Evolutionary conservation across 2,888 invertebrate species (phyloP), one percentile per base, ranked within the genome.

Genomic region (Trypoxylon attenuatum): DNA sequence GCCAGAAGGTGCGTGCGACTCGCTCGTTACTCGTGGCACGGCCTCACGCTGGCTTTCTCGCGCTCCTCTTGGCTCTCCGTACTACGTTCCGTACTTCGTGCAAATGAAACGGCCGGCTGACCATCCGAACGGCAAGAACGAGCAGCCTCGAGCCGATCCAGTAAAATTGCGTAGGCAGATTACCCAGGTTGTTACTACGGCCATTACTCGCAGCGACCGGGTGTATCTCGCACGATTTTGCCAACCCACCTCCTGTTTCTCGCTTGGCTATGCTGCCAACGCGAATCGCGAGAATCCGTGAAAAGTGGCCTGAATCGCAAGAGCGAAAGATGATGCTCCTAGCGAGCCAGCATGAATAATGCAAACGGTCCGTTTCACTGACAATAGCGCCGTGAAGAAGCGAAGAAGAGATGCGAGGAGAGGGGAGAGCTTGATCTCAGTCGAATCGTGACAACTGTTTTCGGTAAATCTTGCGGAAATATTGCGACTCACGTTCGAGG

Each of bases 21-120:
- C 73, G 80, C 76, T 85, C 80, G 83, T 85, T 84, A 84, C 79
- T n/a, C n/a, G n/a, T n/a, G n/a, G n/a, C n/a, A n/a, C n/a, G 81
- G 79, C 84, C 84, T 85, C 81, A 83, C 85, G 83, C 85, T 84
- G 83, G 77, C 82, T 85, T 79, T 81, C 75, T 80, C 82, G 80
- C 78, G 79, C 78, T 71, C 77, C 77, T 76, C 72, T 75, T 64
- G 39, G 72, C 53, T 66, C 69, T 69, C 72, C 68, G 8, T 13
- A 13, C 33, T 33, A 13, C 65, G 80, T 81, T 79, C 79, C 79
- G 77, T 81, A 83, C 77, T 81, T 81, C 84, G 81, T 83, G 84
- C 84, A 73, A 82, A 79, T 79, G 77, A 77, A 81, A 81, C 79
- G 76, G 71, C 77, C 69, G 54, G 54, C 38, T 6, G 41, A 3